Evolutionary conservation across 2,888 invertebrate species (phyloP).

Genomic region (Elaeidobius kamerunicus): DNA sequence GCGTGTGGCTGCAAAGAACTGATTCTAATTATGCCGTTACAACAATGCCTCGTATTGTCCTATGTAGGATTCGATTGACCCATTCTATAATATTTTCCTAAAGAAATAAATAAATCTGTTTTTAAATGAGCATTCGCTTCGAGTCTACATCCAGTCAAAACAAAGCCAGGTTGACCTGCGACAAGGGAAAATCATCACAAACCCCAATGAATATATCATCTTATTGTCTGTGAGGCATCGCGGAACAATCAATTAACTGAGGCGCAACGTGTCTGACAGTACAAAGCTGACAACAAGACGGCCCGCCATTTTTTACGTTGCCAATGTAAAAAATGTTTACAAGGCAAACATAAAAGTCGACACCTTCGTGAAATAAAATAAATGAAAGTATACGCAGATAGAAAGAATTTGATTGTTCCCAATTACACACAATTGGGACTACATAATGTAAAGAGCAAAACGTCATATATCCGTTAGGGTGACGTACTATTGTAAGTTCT

Average conservation of each 20-base stretch:
- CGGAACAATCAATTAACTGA: background rate
- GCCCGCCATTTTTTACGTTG: slow-evolving; percentile 20
- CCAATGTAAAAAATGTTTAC: slow-evolving; percentile 28
- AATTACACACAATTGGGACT: too few species aligned
- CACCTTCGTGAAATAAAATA: slow-evolving; percentile 33
- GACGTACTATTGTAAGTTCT: too few species aligned
- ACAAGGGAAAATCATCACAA: too few species aligned
- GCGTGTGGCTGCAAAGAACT: slow-evolving; percentile 19
- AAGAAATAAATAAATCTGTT: too few species aligned
- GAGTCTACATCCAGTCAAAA: too few species aligned
- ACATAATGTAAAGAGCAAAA: too few species aligned
- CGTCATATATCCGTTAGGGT: too few species aligned
- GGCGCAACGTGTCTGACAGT: slow-evolving; percentile 2
- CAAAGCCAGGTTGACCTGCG: too few species aligned
- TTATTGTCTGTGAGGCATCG: background rate
- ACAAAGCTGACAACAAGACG: slow-evolving; percentile 12
- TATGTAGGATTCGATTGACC: background rate
- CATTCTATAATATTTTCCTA: background rate
- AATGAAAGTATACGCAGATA: slow-evolving; percentile 32
- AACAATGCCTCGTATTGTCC: slow-evolving; percentile 26
- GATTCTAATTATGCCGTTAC: slow-evolving; percentile 29
- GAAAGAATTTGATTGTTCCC: too few species aligned
- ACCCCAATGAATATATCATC: too few species aligned
- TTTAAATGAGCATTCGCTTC: too few species aligned
- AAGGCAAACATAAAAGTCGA: slow-evolving; percentile 24